Evolutionary conservation across 2,113 vertebrate species (phyloP).

Genomic region (Perca flavescens): DNA sequence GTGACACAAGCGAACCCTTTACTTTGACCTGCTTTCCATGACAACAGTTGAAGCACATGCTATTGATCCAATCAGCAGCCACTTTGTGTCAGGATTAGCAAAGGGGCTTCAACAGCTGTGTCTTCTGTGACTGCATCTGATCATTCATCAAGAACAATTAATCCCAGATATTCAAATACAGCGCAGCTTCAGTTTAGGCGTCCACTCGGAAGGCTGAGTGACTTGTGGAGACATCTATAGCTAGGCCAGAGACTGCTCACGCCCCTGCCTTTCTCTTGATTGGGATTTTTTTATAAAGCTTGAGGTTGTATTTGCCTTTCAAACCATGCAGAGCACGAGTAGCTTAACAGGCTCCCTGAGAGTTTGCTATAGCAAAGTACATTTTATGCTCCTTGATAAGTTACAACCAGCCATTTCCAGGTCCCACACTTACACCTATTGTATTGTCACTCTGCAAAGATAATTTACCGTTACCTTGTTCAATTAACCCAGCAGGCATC

Average conservation of each 20-base stretch:
- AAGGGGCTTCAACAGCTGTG: background rate
- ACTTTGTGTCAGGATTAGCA: conserved; percentile 10
- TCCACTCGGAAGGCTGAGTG: background rate
- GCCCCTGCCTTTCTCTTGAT: conserved; percentile 37
- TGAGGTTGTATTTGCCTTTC: conserved; percentile 63
- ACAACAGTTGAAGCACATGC: conserved; percentile 19
- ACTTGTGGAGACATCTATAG: background rate
- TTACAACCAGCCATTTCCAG: conserved; percentile 47
- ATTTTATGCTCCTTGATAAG: conserved; percentile 65
- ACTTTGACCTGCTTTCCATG: conserved; percentile 21
- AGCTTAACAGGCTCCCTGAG: conserved; percentile 62
- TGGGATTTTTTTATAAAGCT: conserved; percentile 53
- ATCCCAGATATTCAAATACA: background rate
- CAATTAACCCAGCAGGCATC: conserved; percentile 24
- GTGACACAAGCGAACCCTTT: conserved; percentile 17
- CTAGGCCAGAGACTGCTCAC: conserved; percentile 17
- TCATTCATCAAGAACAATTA: conserved; percentile 15
- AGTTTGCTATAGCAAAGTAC: conserved; percentile 55
- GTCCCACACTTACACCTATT: conserved; percentile 38
- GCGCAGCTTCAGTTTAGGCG: background rate
- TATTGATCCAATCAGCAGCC: conserved; percentile 28
- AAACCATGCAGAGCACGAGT: conserved; percentile 48
- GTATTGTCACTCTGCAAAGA: conserved; percentile 9
- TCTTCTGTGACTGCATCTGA: background rate
- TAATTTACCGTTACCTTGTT: conserved; percentile 24